Evolutionary conservation across 2,797 vertebrate genomes (phyloP), one percentile per base, ranked within the genome.

Genomic region (Gadopsis marmoratus): DNA sequence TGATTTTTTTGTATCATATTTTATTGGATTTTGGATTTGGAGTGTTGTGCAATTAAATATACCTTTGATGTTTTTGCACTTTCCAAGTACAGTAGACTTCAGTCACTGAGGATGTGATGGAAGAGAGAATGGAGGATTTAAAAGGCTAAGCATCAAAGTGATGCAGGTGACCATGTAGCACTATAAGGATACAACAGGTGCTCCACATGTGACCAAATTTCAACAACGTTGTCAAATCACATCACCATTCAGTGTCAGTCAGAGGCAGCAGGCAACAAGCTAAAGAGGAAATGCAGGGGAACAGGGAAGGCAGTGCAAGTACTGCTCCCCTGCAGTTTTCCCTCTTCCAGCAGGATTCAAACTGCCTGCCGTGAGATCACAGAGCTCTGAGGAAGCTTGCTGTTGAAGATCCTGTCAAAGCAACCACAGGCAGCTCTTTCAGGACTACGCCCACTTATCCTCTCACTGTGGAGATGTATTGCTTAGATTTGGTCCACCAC

Each of bases 351-450:
- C 4, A 29, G 81, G 79, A 86, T 86, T 86, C 78, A 86, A 85
- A 88, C 87, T 67, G 74, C 48, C 87, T 85, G 79, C 74, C 21
- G 54, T 53, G 58, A 89, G 76, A 91, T 90, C 84, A 86, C 71
- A 87, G 70, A 63, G 79, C 85, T 74, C 45, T 2, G 75, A 86
- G 79, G 82, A 89, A 84, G 86, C 80, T 68, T 39, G 78, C 70
- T 77, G 88, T 50, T 60, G 69, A 71, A 78, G 72, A 87, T 76
- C 72, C 82, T 74, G 89, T 91, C 91, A 88, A 51, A 61, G 69
- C 80, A 80, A 89, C 76, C 85, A 84, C 85, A 89, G 87, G 81
- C 80, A 74, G 74, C 74, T 82, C 83, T 87, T 89, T 87, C 78
- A 83, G 84, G 83, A 56, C 71, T 65, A 86, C 75, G 66, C 89